Evolutionary conservation across 1,140 invertebrate genomes (phyloP).

Genomic region (Sycophaga agraensis): DNA sequence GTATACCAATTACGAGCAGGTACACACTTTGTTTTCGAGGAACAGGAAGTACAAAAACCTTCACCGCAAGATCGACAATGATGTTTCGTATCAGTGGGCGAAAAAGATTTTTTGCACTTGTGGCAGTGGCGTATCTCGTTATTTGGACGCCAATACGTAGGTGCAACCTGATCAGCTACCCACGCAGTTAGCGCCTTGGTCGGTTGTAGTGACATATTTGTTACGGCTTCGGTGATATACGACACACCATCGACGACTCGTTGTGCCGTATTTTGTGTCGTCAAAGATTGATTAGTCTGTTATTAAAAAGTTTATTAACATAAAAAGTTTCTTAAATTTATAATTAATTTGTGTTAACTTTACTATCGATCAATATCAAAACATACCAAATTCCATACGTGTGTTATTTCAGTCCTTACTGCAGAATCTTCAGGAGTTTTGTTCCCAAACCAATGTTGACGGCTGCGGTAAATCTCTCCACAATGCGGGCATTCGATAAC

Average conservation of each 20-base stretch:
- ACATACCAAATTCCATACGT: conserved; percentile 79
- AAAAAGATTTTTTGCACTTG: conserved; percentile 64
- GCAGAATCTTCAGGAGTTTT: conserved; percentile 70
- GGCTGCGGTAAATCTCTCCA: conserved; percentile 79
- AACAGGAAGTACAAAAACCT: conserved; percentile 71
- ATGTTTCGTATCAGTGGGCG: conserved; percentile 65
- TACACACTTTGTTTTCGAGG: conserved; percentile 63
- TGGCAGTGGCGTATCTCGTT: conserved; percentile 73
- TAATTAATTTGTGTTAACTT: too few relatives aligned
- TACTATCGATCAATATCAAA: conserved; percentile 8
- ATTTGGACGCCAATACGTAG: conserved; percentile 81
- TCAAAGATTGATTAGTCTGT: conserved; percentile 40
- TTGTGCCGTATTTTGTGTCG: conserved; percentile 71
- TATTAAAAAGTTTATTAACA: not conserved
- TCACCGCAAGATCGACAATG: conserved; percentile 79
- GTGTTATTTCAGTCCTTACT: conserved; percentile 70
- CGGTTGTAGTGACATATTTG: conserved; percentile 70
- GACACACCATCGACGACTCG: conserved; percentile 74
- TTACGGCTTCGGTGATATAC: conserved; percentile 71
- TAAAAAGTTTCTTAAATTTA: too few relatives aligned
- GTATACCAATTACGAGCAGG: conserved; percentile 67
- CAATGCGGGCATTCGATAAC: conserved; percentile 79
- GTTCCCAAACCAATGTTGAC: conserved; percentile 86
- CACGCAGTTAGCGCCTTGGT: conserved; percentile 70
- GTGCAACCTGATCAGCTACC: conserved; percentile 75